phyloP scores from a whole-genome alignment of 1,140 invertebrate genomes.

The Dufourea novaeangliae region DNA sequence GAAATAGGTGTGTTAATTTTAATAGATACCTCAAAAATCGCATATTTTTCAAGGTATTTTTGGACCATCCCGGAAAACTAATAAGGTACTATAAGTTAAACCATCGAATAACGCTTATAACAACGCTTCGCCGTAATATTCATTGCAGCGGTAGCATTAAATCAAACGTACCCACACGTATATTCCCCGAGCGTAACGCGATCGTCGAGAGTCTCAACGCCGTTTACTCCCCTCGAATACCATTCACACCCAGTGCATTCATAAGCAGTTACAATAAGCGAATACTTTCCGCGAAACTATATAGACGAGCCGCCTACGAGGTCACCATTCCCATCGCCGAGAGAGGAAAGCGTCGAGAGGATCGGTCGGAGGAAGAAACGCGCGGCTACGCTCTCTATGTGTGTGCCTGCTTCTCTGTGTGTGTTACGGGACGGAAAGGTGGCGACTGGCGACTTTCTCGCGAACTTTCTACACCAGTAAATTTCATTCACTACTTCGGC shows the following conservation, averaged over 20 bases:
- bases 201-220: background rate
- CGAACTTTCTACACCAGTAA: slow-evolving; percentile 76
- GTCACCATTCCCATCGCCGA: slow-evolving; percentile 13
- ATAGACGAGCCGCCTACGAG: slow-evolving; percentile 29
- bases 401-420: background rate
- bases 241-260: slow-evolving; percentile 8
- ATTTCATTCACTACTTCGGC: slow-evolving; percentile 73
- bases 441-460: slow-evolving; percentile 74
- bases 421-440: slow-evolving; percentile 64
- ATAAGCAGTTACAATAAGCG: background rate
- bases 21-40: too few relatives aligned
- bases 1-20: too few relatives aligned
- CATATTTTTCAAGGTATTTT: too few relatives aligned
- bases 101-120: too few relatives aligned
- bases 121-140: too few relatives aligned
- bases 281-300: slow-evolving; percentile 29
- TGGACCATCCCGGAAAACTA: too few relatives aligned
- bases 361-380: background rate
- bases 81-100: too few relatives aligned
- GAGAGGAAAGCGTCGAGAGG: background rate
- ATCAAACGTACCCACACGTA: too few relatives aligned
- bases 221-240: slow-evolving; percentile 16
- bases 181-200: too few relatives aligned
- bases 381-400: background rate
- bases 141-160: too few relatives aligned